Evolutionary conservation across 2,888 invertebrate genomes (phyloP).

Genomic region (Lottia gigantea): DNA sequence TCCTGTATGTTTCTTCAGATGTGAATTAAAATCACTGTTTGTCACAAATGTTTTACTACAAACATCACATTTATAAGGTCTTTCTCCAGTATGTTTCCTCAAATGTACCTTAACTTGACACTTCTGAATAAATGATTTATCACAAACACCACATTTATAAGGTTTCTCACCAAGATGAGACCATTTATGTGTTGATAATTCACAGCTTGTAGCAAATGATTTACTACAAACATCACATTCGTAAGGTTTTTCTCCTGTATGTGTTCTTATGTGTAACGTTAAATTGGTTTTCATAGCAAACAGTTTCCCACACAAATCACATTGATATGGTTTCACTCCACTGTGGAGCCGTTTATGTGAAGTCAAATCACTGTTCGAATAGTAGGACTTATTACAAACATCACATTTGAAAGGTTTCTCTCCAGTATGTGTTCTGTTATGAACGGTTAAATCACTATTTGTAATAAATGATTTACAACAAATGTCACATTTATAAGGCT

Average conservation of each 20-base stretch:
- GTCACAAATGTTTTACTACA: too few species aligned
- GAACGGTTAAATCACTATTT: background rate
- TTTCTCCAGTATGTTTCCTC: too few species aligned
- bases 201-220: too few species aligned
- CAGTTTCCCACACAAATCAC: background rate
- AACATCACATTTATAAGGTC: too few species aligned
- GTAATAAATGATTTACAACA: background rate
- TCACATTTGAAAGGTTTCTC: slow-evolving; percentile 4
- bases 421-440: background rate
- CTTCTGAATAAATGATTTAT: too few species aligned
- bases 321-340: background rate
- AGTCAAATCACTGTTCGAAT: background rate
- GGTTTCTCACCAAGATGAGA: too few species aligned
- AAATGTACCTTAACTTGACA: too few species aligned
- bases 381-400: background rate
- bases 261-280: background rate
- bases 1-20: slow-evolving; percentile 17
- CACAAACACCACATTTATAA: too few species aligned
- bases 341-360: background rate
- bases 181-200: too few species aligned
- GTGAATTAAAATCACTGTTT: background rate
- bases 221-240: background rate
- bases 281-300: background rate
- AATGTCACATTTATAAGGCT: background rate
- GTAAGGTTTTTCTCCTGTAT: background rate